These are phyloP conservation scores for Apodemia mormo DNA, from an alignment of 2,888 invertebrate species.

Conservation along the genomic window DNA sequence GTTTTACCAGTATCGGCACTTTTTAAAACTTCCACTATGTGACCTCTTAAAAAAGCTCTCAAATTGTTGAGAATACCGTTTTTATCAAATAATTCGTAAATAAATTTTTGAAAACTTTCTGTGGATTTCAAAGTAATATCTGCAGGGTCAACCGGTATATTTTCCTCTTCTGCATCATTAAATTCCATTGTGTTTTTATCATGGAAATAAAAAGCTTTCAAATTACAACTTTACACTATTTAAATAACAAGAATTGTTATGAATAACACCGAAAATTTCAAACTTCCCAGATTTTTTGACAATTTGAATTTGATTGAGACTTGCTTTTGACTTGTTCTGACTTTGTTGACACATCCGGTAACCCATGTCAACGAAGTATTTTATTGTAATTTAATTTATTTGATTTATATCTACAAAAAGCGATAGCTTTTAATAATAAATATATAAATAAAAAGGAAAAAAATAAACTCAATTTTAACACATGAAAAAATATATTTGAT, in stretches of 20 bases:
- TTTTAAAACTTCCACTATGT: slow-evolving; percentile 77
- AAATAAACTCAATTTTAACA: neutral
- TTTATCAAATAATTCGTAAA: slow-evolving; percentile 82
- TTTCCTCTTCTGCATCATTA: slow-evolving; percentile 30
- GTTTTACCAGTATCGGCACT: slow-evolving; percentile 64
- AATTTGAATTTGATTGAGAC: slow-evolving; percentile 32
- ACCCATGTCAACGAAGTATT: slow-evolving; percentile 33
- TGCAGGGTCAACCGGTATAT: slow-evolving; percentile 36
- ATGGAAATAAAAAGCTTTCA: neutral
- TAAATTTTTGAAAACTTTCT: slow-evolving; percentile 80
- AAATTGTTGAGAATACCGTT: slow-evolving; percentile 82
- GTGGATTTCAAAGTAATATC: slow-evolving; percentile 46
- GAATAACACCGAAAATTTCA: slow-evolving; percentile 58
- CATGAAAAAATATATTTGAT: neutral
- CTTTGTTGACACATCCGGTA: slow-evolving; percentile 62
- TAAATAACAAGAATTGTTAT: slow-evolving; percentile 34
- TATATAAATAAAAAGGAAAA: neutral
- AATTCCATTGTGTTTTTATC: slow-evolving; percentile 50
- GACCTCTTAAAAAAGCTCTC: slow-evolving; percentile 72
- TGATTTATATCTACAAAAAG: neutral
- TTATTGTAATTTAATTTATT: slow-evolving; percentile 19
- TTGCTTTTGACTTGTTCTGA: slow-evolving; percentile 31
- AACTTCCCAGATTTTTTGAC: slow-evolving; percentile 61
- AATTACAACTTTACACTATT: slow-evolving; percentile 15
- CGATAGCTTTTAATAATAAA: neutral